phyloP scores from a whole-genome alignment of 2,113 vertebrate genomes.

The Gasterosteus nipponicus region DNA sequence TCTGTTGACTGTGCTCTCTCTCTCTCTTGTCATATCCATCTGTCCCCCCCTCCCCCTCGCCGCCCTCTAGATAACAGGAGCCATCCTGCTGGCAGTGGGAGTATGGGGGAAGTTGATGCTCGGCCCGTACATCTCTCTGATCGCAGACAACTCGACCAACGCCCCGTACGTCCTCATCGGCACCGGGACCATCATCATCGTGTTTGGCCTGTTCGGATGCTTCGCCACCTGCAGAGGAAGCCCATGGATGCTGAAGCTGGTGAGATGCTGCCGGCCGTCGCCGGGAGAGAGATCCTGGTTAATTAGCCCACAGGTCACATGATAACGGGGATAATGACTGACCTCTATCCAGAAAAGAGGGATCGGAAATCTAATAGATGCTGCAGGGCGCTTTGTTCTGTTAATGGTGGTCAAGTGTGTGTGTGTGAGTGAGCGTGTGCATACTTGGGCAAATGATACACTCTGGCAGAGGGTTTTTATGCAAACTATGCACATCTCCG shows the following conservation, averaged over 20 bases:
- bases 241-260: constrained; percentile 99
- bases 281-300: constrained; percentile 34
- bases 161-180: constrained; percentile 97
- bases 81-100: constrained; percentile 95
- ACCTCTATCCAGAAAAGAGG: constrained; percentile 47
- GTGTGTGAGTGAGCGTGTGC: constrained; percentile 18
- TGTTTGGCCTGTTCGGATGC: constrained; percentile 98
- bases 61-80: constrained; percentile 91
- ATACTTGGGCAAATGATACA: background rate
- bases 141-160: constrained; percentile 98
- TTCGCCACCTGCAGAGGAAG: constrained; percentile 98
- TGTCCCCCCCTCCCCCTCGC: constrained; percentile 9
- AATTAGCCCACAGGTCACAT: constrained; percentile 53
- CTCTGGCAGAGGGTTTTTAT: constrained; percentile 45
- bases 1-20: constrained; percentile 31
- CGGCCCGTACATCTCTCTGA: constrained; percentile 96
- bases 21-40: constrained; percentile 17
- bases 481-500: constrained; percentile 52
- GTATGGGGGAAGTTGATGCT: constrained; percentile 98
- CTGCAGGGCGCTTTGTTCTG: constrained; percentile 22
- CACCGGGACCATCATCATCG: constrained; percentile 95
- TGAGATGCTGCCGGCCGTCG: constrained; percentile 73
- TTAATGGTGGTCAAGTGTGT: constrained; percentile 48
- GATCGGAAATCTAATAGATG: constrained; percentile 41
- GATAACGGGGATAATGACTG: constrained; percentile 52